A percentile compares a stretch with the other conserved stretches of the same genome.
Conservation (phyloP, 2,797 vertebrate genomes). For the Lacerta bilineata region DNA sequence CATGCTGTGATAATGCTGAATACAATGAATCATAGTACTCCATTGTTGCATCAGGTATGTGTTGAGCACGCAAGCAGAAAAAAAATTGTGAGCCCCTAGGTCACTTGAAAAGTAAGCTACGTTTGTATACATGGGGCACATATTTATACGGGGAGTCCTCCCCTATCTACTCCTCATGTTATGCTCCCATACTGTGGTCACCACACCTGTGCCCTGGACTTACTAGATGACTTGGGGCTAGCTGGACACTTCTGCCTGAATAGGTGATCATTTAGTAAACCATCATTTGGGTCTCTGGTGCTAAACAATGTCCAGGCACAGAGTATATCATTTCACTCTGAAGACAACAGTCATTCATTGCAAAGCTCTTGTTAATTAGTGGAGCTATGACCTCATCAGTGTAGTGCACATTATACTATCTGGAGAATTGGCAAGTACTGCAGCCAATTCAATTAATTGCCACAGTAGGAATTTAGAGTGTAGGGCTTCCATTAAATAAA, state of each 20-base stretch:
- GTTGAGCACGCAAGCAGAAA: neutral
- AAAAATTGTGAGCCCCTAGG: too few species aligned
- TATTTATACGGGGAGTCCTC: neutral
- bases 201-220: neutral
- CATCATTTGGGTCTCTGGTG: neutral
- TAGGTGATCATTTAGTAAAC: neutral
- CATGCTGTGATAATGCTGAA: neutral
- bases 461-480: neutral
- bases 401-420: neutral
- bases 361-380: neutral
- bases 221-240: neutral
- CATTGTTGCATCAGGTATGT: too few species aligned
- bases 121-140: neutral
- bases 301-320: neutral
- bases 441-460: neutral
- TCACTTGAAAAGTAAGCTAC: neutral
- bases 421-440: neutral
- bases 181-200: neutral
- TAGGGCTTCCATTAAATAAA: neutral
- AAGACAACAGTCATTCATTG: neutral
- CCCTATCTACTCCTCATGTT: neutral
- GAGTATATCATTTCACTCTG: neutral
- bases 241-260: neutral
- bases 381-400: slow-evolving; percentile 1
- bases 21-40: neutral